Conservation (phyloP, 2,113 vertebrate genomes). For the Opisthocomus hoazin region DNA sequence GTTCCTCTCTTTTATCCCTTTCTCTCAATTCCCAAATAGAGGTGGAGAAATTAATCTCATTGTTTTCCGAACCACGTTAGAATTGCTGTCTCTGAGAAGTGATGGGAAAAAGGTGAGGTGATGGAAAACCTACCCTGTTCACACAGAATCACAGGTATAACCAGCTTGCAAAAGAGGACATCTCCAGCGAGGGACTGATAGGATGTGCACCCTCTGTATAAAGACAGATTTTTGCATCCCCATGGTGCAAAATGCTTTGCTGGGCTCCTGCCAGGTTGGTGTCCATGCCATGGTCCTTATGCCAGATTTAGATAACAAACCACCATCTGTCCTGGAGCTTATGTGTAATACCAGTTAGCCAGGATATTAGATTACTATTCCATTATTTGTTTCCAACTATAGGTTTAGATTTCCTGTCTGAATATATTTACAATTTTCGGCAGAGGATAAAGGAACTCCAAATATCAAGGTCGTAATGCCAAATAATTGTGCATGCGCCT, state of each 20-base stretch:
- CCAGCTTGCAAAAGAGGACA: background rate
- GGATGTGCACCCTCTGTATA: background rate
- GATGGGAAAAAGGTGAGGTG: background rate
- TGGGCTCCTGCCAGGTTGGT: background rate
- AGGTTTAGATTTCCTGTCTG: background rate
- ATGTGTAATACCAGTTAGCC: background rate
- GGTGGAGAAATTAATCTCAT: background rate
- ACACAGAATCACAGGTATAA: background rate
- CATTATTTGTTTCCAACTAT: background rate
- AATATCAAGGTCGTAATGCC: background rate
- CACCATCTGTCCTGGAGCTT: background rate
- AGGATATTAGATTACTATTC: background rate
- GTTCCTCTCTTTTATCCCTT: background rate
- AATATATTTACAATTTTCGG: background rate
- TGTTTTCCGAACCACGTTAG: background rate
- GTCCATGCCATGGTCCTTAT: background rate
- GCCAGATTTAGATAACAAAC: background rate
- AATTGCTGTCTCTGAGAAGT: background rate
- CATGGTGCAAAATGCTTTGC: background rate
- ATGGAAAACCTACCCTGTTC: background rate
- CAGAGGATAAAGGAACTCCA: background rate
- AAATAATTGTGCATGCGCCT: background rate
- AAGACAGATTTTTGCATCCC: background rate
- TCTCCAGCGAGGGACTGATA: background rate
- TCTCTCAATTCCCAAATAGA: background rate